Evolutionary conservation across 2,113 vertebrate species (phyloP).

Genomic region (Salvelinus fontinalis): DNA sequence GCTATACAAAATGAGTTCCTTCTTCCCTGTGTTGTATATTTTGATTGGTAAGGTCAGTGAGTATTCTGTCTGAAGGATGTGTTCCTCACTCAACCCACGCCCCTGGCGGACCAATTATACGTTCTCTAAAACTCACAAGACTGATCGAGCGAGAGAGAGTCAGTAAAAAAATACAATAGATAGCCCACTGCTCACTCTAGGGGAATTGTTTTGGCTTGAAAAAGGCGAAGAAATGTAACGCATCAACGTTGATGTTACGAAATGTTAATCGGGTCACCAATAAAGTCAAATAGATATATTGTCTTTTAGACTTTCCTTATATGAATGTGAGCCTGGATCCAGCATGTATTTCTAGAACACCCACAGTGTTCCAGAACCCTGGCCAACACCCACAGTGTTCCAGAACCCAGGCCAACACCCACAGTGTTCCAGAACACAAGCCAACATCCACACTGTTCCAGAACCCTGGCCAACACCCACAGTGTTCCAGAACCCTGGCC

Average conservation of each 20-base stretch:
- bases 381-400: no score
- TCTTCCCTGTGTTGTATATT: slow-evolving; percentile 51
- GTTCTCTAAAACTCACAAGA: slow-evolving; percentile 18
- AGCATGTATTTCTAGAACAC: no score
- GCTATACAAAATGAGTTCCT: slow-evolving; percentile 33
- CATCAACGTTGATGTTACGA: not conserved
- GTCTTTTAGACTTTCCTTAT: no score
- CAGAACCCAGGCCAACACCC: no score
- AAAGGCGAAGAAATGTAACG: not conserved
- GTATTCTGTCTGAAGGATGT: slow-evolving; percentile 10
- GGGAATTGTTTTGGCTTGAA: not conserved
- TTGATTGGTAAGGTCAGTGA: slow-evolving; percentile 32
- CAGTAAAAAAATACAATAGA: slow-evolving; percentile 4
- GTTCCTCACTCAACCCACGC: slow-evolving; percentile 14
- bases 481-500: no score
- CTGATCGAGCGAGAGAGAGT: not conserved
- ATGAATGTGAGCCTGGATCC: no score
- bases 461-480: no score
- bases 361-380: no score
- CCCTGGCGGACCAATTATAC: slow-evolving; percentile 61
- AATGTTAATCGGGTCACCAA: not conserved
- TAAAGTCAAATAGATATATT: no score
- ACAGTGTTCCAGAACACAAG: no score
- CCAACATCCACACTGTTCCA: no score
- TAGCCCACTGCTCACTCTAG: no score